Evolutionary conservation across 2,888 invertebrate species (phyloP), one percentile per base, ranked within the genome.

Genomic region (Arrhopalites spinosus): DNA sequence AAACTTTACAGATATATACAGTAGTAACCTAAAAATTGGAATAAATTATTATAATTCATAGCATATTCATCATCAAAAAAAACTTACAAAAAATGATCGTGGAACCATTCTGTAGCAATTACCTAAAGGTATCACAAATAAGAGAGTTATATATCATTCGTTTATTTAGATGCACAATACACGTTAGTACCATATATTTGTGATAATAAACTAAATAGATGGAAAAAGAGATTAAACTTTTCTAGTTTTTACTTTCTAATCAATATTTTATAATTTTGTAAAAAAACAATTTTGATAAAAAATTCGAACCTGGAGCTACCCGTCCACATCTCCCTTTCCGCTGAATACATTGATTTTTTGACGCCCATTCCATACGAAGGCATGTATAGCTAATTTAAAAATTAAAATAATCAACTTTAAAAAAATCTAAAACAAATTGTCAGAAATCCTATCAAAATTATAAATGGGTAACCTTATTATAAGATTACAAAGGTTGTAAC

Each of bases 341-440:
- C 86, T 98, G 98, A 36, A 90, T 90, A 84, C 95, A 96, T 86
- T 93, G 96, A 0, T 92, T 90, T 84, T 93, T 92, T 0, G 96
- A 92, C 0, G 96, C 94, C 97, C 97, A 98, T 76, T 89, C 87
- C 80, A 96, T 84, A 83, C 91, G 90, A 63, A 98, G 88, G 64
- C 91, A 89, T 25, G 92, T 90, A 84, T 91, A 94, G 87, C 85
- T 91, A 90, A 5, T 91, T 88, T 82, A 95, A 86, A 50, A 90
- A 50, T 20, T 11, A 50, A 15, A 45, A 45, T 45, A 15, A 45
- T 11, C 45, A 45, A 15, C 89, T 87, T 96, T 97, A 77, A 94
- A 94, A 77, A n/a, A 97, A 87, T 86, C 97, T 97, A 86, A 94
- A 97, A 86, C 98, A 98, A 83, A 98, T 92, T 67, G 98, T 96